Base-by-base conservation (phyloP, 2,797 vertebrate species). In the Cossypha dichroa region DNA sequence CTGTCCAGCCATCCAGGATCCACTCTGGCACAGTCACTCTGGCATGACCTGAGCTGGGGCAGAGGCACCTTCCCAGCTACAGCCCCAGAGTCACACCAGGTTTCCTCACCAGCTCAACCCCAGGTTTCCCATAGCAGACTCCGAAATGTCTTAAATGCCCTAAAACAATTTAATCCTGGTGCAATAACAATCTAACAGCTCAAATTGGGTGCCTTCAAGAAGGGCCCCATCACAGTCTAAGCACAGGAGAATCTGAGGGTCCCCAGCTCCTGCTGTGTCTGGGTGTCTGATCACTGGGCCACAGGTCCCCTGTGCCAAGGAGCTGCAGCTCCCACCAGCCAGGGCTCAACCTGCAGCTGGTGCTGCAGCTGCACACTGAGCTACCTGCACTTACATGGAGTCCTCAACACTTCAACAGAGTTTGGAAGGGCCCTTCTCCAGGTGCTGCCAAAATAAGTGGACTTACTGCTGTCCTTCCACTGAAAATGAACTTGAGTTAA, bases 261-360 rank as follows among this genome's bases (percentile, higher is more conserved):
- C 6, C 20, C 20, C 1, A 0, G 34, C 18, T 48, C 25, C 48
- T 31, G 34, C 31, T 10, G 4, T 21, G 5, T 12, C 63, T 11
- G 15, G 29, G 49, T 17, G 26, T 29, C 28, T 4, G 4, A 18
- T 51, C 49, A 51, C 49, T 11, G 16, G 16, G 25, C 6, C 55
- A 18, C 29, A 31, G 25, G 16, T 38, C 13, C 20, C 22, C 0
- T 10, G 22, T 15, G 21, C 17, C 8, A 6, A 46, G 23, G 13
- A 34, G 12, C 11, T 18, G 46, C n/a, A 69, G 33, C 23, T 68
- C 23, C 55, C 0, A 0, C 31, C 55, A 40, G 25, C 4, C 63
- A 31, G 48, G 20, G 31, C 31, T 48, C 29, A 6, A 6, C 4
- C 34, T 31, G 31, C 41, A 11, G 28, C 29, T 54, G 22, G 23